Percentiles rank a stretch among this genome's conserved stretches.
Conservation (phyloP, 2,888 invertebrate genomes). For the Chromoteleia sp. region DNA sequence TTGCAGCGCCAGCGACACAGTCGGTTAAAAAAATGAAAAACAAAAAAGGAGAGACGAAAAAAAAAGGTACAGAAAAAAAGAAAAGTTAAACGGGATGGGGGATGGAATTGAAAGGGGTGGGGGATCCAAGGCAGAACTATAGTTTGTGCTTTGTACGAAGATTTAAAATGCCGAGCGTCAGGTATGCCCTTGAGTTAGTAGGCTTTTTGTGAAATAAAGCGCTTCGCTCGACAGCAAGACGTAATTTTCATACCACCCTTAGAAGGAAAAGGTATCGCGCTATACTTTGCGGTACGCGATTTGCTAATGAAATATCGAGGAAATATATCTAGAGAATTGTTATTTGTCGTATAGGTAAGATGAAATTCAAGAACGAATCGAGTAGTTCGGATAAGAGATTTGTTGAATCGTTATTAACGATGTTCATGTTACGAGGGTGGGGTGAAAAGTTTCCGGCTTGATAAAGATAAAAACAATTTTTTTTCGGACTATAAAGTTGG, state of each 20-base stretch:
- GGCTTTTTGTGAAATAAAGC: conserved; percentile 73
- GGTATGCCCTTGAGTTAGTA: conserved; percentile 72
- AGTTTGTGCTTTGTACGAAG: conserved; percentile 72
- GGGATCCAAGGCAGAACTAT: conserved; percentile 30
- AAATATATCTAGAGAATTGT: conserved; percentile 5
- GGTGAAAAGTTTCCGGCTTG: no score
- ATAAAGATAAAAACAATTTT: no score
- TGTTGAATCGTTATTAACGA: no score
- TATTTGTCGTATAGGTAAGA: background rate
- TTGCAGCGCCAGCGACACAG: conserved; percentile 39
- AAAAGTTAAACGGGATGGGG: conserved; percentile 33
- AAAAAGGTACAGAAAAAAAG: background rate
- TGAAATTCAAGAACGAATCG: no score
- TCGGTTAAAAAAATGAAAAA: conserved; percentile 35
- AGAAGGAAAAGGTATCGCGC: conserved; percentile 49
- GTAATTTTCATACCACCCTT: conserved; percentile 66
- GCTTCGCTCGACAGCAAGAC: conserved; percentile 63
- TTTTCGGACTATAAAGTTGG: no score
- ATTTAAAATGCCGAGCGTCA: conserved; percentile 74
- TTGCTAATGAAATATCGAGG: conserved; percentile 41
- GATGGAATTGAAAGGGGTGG: conserved; percentile 28
- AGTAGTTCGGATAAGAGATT: no score
- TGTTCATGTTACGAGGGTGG: no score
- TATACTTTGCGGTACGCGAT: conserved; percentile 23
- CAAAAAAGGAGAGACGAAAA: conserved; percentile 15